These are phyloP conservation scores for Ginglymostoma cirratum DNA, from an alignment of 2,113 vertebrate species.

Conservation along the genomic window DNA sequence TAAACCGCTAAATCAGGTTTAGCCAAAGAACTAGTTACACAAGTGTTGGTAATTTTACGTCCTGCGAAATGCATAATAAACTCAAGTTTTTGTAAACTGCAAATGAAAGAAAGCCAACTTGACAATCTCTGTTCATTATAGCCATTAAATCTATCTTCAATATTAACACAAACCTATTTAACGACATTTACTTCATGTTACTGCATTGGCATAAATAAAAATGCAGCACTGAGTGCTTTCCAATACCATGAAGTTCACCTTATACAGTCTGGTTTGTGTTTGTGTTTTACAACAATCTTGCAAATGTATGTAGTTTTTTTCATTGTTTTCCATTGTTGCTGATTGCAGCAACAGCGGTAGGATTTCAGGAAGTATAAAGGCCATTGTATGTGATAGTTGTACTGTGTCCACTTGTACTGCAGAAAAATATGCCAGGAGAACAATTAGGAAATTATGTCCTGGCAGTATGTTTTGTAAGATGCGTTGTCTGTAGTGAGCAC, in stretches of 20 bases:
- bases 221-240: conserved; percentile 9
- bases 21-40: not conserved
- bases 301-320: not conserved
- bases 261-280: not conserved
- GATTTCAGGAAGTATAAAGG: not conserved
- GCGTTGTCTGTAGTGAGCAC: not conserved
- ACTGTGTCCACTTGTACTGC: not conserved
- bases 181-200: not conserved
- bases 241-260: not conserved
- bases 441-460: not conserved
- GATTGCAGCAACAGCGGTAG: not conserved
- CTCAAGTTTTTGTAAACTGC: not conserved
- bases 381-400: not conserved
- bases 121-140: not conserved
- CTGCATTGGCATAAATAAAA: not conserved
- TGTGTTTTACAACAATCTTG: not conserved
- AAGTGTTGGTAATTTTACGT: not conserved
- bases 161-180: not conserved
- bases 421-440: not conserved
- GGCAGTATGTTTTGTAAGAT: not conserved
- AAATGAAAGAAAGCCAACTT: not conserved
- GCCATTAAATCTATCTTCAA: not conserved
- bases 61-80: not conserved
- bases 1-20: conserved; percentile 11
- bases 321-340: not conserved